Base-by-base conservation (phyloP, 2,888 invertebrate species). In the Neuroscelio doddi region DNA sequence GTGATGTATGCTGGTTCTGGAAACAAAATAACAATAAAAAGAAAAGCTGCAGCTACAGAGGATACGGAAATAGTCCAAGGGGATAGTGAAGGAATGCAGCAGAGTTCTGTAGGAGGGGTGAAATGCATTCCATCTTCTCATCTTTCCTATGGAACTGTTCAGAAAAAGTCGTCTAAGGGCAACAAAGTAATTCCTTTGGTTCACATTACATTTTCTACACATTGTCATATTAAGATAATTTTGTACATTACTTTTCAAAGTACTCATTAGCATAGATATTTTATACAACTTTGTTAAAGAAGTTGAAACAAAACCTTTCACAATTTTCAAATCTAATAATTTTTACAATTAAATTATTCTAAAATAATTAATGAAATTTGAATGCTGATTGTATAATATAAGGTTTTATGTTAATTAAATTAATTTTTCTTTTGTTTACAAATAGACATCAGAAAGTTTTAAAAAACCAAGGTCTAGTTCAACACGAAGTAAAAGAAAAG, bases 11-110 rank as follows among this genome's bases (percentile, higher is more conserved):
- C 93, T 50, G 93, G 92, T 10, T 89, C 90, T 69, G 93, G 93
- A 49, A 93, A 93, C 83, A 93, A 93, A 87, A 92, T 93, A 74
- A 93, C 93, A 39, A 92, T 93, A 71, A 93, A 93, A 83, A 87
- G 93, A 71, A 93, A 93, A 87, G 89, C 89, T 55, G 86, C 89
- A 12, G 80, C 80, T 21, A 64, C 72, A 1, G 90, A 89, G 68
- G 89, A 89, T 47, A 85, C 45, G 1, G 64, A 65, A 32, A 17
- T 64, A 10, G 14, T 68, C 14, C 67, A 70, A 14, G 58, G 59
- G 5, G 64, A 73, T 3, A 4, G 34, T 3, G 69, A 72, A 9
- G 29, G 55, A 2, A 42, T 53, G 17, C 86, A 83, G 80, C 86
- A 83, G 80, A 73, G 74, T 64, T 75, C 79, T 44, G 70, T 79